A percentile compares a stretch with the other conserved stretches of the same genome.
Conservation (phyloP, 1,140 invertebrate genomes). For the Macrobrachium rosenbergii region DNA sequence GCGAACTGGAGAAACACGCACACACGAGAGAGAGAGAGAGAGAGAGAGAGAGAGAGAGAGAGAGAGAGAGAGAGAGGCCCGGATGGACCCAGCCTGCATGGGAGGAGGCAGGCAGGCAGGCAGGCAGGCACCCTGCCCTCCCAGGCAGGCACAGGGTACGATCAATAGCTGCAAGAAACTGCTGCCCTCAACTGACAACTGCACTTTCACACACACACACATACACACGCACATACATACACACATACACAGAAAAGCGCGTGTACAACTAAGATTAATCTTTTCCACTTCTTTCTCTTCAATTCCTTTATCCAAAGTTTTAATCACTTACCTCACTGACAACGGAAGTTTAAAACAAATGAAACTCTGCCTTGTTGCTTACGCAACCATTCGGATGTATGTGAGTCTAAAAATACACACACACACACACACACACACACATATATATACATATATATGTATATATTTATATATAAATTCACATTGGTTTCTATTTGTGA, state of each 20-base stretch:
- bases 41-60: not conserved
- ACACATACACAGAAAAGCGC: too few relatives aligned
- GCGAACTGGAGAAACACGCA: constrained; percentile 32
- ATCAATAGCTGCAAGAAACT: constrained; percentile 57
- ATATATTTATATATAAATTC: constrained; percentile 8
- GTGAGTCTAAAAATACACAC: not conserved
- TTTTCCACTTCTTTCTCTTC: too few relatives aligned
- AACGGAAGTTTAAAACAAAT: too few relatives aligned
- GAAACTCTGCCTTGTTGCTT: not conserved
- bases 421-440: not conserved
- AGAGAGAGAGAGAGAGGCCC: not conserved
- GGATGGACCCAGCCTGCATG: constrained; percentile 2
- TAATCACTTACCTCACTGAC: too few relatives aligned
- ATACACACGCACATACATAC: not conserved
- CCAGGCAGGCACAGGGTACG: constrained; percentile 46
- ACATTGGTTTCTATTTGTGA: not conserved
- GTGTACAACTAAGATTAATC: too few relatives aligned
- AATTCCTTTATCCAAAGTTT: too few relatives aligned
- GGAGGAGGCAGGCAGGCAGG: constrained; percentile 21
- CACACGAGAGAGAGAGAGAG: constrained; percentile 3
- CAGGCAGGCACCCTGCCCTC: constrained; percentile 31
- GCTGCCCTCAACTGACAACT: constrained; percentile 55
- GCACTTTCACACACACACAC: constrained; percentile 46
- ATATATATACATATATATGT: constrained; percentile 3
- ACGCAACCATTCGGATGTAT: not conserved